Evolutionary conservation across 2,888 invertebrate species (phyloP), one percentile per base, ranked within the genome.

Genomic region (Neuroscelio doddi): DNA sequence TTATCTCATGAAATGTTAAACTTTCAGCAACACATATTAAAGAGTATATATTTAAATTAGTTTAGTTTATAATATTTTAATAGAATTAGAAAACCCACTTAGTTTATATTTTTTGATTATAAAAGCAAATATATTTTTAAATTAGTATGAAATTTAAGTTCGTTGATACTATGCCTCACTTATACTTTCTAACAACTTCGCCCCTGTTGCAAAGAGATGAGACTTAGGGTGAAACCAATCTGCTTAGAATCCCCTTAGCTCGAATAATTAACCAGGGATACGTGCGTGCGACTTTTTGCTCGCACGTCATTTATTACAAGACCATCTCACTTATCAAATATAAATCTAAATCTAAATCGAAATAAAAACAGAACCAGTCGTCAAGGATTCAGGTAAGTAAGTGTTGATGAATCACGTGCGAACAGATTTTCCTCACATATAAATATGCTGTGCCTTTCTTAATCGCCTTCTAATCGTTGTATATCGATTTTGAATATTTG

Each of bases 181-280:
- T 53, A 57, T 58, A 57, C 64, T 58, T 64, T 44, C 49, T 58
- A 53, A 47, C 52, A 34, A 50, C 57, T 24, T 68, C 76, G 74
- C 76, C 76, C 78, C 72, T 72, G 69, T 71, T 69, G 69, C 65
- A 73, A 73, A 70, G 73, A 74, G 76, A 77, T 76, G 75, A 78
- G 74, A 76, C 76, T 79, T 78, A 78, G 80, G 81, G 81, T 79
- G 79, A 78, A 78, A 80, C 78, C 82, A 82, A 82, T 80, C 83
- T 83, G 82, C 82, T 83, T 84, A 83, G 80, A 78, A 80, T 79
- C 82, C 83, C 80, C 83, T 82, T 80, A 80, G 78, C 72, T 76
- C 80, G 83, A 83, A 83, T 84, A 84, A 84, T 83, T 84, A 84
- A 83, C 82, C 79, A 72, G 71, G 72, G 67, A 65, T 55, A 68